A percentile compares a stretch with the other conserved stretches of the same genome.
Evolutionary conservation across 2,113 vertebrate species (phyloP).

Genomic region (Dicentrarchus labrax): DNA sequence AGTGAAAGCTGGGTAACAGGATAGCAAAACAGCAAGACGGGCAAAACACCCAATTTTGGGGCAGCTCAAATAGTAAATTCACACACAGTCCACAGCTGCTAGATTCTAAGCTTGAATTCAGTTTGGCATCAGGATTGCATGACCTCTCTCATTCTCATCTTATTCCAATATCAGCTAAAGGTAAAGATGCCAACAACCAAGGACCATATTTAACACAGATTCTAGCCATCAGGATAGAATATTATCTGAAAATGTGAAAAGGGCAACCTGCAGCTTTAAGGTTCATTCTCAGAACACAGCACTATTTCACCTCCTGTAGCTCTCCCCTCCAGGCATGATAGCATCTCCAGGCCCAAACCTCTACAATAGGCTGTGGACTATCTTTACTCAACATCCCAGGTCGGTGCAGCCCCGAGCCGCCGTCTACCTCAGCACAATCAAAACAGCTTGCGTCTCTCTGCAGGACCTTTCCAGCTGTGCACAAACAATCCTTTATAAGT

Average conservation of each 20-base stretch:
- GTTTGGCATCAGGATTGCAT: background rate
- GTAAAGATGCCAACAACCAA: background rate
- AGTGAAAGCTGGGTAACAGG: background rate
- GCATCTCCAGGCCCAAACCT: slow-evolving; percentile 15
- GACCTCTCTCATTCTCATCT: background rate
- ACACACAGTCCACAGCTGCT: background rate
- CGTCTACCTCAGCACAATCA: slow-evolving; percentile 38
- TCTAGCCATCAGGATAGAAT: background rate
- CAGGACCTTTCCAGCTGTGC: slow-evolving; percentile 40
- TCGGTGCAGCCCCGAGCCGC: background rate
- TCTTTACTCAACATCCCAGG: slow-evolving; percentile 26
- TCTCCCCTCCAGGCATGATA: slow-evolving; percentile 18
- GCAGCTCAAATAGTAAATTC: background rate
- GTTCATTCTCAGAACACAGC: slow-evolving; percentile 15
- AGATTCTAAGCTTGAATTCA: background rate
- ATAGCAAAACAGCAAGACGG: background rate
- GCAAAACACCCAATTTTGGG: background rate
- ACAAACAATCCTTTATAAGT: slow-evolving; percentile 34
- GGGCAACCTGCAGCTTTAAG: slow-evolving; percentile 14
- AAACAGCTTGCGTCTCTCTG: slow-evolving; percentile 30
- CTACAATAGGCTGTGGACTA: slow-evolving; percentile 14
- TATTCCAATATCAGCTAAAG: background rate
- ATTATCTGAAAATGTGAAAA: slow-evolving; percentile 25
- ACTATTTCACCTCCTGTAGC: slow-evolving; percentile 28
- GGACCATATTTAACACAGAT: background rate